A percentile compares a stretch with the other conserved stretches of the same genome.
These are phyloP conservation scores for Ennomos quercinarius DNA, from an alignment of 2,888 invertebrate genomes.

Conservation along the genomic window DNA sequence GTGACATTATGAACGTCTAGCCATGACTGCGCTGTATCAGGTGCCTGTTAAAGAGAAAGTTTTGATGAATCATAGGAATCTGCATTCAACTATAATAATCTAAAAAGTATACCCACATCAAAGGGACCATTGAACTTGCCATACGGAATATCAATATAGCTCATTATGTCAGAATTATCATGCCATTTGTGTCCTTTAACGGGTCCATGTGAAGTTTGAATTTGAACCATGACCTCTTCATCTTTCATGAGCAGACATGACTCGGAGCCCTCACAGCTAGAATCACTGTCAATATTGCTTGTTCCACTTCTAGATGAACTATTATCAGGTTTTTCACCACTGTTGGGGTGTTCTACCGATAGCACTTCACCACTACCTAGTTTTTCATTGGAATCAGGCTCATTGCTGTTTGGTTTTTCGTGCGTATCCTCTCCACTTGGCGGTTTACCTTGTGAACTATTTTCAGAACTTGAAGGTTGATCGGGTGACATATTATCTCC, in stretches of 20 bases:
- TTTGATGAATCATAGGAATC: neutral
- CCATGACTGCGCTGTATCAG: constrained; percentile 49
- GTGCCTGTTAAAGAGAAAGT: constrained; percentile 53
- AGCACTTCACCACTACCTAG: constrained; percentile 3
- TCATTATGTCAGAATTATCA: constrained; percentile 47
- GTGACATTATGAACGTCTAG: constrained; percentile 41
- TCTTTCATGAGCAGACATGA: too few relatives aligned
- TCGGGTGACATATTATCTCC: neutral
- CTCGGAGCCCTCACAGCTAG: neutral
- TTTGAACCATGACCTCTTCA: neutral
- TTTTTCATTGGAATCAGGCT: constrained; percentile 12
- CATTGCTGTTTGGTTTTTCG: constrained; percentile 8
- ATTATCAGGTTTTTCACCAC: neutral
- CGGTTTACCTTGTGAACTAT: neutral
- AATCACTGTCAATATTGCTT: neutral
- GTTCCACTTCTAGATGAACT: neutral
- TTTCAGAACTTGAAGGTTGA: constrained; percentile 3
- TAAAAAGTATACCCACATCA: constrained; percentile 48
- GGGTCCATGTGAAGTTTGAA: constrained; percentile 56
- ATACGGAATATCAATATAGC: constrained; percentile 68
- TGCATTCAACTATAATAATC: constrained; percentile 1
- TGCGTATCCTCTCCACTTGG: neutral
- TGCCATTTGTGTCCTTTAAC: constrained; percentile 54
- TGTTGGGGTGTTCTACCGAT: constrained; percentile 3
- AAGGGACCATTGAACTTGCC: constrained; percentile 55